Conservation (phyloP, 2,888 invertebrate genomes). For the Ceriagrion tenellum region DNA sequence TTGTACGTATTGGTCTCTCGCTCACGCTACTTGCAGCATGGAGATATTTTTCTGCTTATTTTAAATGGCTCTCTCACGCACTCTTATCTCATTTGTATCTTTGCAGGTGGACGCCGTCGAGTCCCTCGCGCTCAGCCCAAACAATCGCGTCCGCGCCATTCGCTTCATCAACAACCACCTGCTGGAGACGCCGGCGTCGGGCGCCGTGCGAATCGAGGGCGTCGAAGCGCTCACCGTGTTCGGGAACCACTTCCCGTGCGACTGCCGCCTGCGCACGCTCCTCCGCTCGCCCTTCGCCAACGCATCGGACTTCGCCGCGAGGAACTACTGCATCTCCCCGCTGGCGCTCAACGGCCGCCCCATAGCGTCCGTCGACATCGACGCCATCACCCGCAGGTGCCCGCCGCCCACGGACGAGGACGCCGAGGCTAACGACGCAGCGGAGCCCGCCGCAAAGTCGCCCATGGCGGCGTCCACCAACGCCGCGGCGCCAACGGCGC, state of each 20-base stretch:
- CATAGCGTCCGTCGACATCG: conserved; percentile 85
- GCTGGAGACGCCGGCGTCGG: conserved; percentile 86
- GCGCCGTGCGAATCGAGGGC: conserved; percentile 85
- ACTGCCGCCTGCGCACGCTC: conserved; percentile 89
- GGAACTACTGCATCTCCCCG: conserved; percentile 92
- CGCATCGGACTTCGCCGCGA: conserved; percentile 82
- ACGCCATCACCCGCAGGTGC: conserved; percentile 80
- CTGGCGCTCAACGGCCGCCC: conserved; percentile 89
- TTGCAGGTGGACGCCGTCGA: conserved; percentile 86
- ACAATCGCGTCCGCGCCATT: conserved; percentile 86
- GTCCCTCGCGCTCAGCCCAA: conserved; percentile 80
- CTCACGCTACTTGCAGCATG: too few relatives aligned
- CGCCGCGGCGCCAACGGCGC: not conserved
- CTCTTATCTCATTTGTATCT: too few relatives aligned
- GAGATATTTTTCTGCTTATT: too few relatives aligned
- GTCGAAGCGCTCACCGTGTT: conserved; percentile 86
- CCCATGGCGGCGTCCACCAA: not conserved
- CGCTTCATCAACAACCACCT: conserved; percentile 91
- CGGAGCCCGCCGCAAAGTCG: conserved; percentile 5
- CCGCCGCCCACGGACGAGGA: conserved; percentile 35
- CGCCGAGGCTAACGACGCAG: conserved; percentile 38
- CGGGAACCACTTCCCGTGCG: conserved; percentile 92
- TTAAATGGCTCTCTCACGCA: not conserved
- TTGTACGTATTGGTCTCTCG: too few relatives aligned
- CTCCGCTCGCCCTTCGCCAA: conserved; percentile 88